phyloP scores from a whole-genome alignment of 1,140 invertebrate species.

The Coenobita brevimanus region DNA sequence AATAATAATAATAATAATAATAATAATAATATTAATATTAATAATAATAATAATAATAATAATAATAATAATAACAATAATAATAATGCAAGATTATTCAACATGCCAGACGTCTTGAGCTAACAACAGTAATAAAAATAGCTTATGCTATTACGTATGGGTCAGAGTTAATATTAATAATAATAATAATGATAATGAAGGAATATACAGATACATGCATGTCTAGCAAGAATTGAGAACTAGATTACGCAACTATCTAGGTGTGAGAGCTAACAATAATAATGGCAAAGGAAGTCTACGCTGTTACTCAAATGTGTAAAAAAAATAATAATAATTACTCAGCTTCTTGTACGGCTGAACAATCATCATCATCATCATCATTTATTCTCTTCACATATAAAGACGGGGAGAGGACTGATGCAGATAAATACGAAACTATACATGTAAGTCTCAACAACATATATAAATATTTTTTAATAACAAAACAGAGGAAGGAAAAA shows the following conservation, averaged over 20 bases:
- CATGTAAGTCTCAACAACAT: too few relatives aligned
- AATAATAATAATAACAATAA: conserved; percentile 33
- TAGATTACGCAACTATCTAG: background rate
- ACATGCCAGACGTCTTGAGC: too few relatives aligned
- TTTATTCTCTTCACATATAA: too few relatives aligned
- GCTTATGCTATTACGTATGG: background rate
- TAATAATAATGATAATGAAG: background rate
- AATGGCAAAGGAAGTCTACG: background rate
- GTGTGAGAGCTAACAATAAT: background rate
- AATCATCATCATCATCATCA: too few relatives aligned
- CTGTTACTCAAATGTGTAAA: too few relatives aligned
- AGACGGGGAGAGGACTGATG: too few relatives aligned
- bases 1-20: background rate
- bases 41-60: conserved; percentile 33
- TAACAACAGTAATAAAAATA: conserved; percentile 29
- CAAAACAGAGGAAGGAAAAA: too few relatives aligned
- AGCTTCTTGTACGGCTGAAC: too few relatives aligned
- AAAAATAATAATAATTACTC: too few relatives aligned
- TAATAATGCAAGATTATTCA: too few relatives aligned
- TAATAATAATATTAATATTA: conserved; percentile 17
- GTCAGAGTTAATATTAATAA: background rate
- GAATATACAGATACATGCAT: background rate
- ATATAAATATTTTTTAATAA: too few relatives aligned
- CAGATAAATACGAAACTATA: too few relatives aligned
- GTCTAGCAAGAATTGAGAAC: background rate